Evolutionary conservation across 2,113 vertebrate species (phyloP).

Genomic region (Tragelaphus strepsiceros): DNA sequence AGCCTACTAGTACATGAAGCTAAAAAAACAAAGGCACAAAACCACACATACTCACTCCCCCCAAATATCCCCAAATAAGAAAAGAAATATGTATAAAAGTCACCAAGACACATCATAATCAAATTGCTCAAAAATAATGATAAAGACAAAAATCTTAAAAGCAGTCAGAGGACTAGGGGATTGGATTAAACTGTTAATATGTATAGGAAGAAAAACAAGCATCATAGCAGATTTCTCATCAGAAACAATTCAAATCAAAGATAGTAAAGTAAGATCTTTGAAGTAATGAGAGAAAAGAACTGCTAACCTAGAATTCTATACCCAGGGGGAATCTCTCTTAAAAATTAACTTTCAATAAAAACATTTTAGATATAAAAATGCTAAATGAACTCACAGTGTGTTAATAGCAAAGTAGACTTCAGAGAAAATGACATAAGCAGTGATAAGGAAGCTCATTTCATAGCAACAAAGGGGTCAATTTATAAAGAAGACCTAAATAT

Average conservation of each 20-base stretch:
- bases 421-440: not conserved
- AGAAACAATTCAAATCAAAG: not conserved
- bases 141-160: not conserved
- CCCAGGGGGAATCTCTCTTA: not conserved
- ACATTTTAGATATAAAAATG: not conserved
- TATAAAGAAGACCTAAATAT: not conserved
- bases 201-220: not conserved
- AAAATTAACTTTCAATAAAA: not conserved
- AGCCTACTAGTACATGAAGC: not conserved
- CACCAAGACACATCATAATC: not conserved
- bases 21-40: not conserved
- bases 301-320: not conserved
- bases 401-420: not conserved
- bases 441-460: not conserved
- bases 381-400: not conserved
- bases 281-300: not conserved
- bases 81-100: not conserved
- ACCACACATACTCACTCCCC: not conserved
- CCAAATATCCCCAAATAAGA: not conserved
- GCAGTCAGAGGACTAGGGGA: not conserved
- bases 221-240: not conserved
- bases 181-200: not conserved
- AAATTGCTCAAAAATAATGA: not conserved
- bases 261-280: not conserved
- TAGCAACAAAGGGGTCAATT: not conserved